Conservation (phyloP, 2,888 invertebrate genomes). For the Philhelius pedissequus region DNA sequence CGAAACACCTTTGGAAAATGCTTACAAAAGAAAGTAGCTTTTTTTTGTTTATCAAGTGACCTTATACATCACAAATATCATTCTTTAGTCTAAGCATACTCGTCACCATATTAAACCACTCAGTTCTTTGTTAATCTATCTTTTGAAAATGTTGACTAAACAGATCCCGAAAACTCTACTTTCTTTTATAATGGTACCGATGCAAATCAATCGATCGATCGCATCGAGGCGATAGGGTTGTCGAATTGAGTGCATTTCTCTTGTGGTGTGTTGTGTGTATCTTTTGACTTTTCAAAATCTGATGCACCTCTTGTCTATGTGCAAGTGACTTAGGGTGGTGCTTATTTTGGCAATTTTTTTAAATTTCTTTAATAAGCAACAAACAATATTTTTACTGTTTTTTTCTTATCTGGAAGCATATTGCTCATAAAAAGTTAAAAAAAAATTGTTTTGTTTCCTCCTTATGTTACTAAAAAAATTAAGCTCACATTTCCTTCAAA, state of each 20-base stretch:
- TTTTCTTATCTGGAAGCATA: no score
- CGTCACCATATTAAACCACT: neutral
- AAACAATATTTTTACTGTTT: no score
- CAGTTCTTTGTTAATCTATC: constrained; percentile 16
- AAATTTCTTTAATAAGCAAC: no score
- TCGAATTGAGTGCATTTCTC: constrained; percentile 1
- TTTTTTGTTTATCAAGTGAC: neutral
- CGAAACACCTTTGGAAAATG: no score
- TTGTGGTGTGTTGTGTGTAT: neutral
- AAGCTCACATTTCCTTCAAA: no score
- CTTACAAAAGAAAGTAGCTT: no score
- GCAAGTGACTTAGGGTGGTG: no score
- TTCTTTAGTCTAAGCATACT: neutral
- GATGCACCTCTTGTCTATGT: neutral
- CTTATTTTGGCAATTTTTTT: no score
- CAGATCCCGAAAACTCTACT: neutral
- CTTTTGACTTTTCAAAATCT: neutral
- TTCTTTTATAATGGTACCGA: neutral
- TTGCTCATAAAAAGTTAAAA: no score
- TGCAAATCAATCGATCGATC: constrained; percentile 1
- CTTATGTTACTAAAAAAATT: no score
- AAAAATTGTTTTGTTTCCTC: no score
- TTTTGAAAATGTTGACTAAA: neutral
- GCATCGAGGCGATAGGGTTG: neutral
- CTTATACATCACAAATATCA: neutral